phyloP scores from a whole-genome alignment of 2,113 vertebrate species.

The Pungitius pungitius region DNA sequence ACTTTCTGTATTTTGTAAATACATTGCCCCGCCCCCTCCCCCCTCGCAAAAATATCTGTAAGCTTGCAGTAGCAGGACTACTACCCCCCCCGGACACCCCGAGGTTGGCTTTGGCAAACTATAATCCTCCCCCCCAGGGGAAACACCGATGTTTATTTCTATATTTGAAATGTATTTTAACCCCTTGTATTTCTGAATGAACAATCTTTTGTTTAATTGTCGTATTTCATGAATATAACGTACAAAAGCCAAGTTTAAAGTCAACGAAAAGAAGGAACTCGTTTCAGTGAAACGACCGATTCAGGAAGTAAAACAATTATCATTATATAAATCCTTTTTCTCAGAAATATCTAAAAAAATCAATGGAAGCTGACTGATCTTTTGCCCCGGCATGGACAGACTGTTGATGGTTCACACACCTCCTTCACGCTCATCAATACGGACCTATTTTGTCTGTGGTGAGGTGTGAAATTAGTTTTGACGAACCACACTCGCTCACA shows the following conservation, averaged over 20 bases:
- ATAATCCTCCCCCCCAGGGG: too few relatives aligned
- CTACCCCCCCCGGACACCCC: too few relatives aligned
- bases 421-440: slow-evolving; percentile 20
- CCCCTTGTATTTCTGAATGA: background rate
- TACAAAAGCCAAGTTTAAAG: background rate
- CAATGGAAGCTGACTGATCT: background rate
- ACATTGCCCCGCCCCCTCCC: too few relatives aligned
- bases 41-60: too few relatives aligned
- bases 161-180: too few relatives aligned
- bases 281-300: too few relatives aligned
- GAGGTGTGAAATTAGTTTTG: slow-evolving; percentile 60
- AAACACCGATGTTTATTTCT: too few relatives aligned
- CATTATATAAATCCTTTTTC: background rate
- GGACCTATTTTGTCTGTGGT: slow-evolving; percentile 39
- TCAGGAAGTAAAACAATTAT: too few relatives aligned
- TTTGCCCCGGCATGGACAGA: background rate
- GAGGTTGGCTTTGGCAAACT: too few relatives aligned
- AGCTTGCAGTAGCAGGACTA: too few relatives aligned
- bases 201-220: background rate
- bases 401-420: slow-evolving; percentile 1
- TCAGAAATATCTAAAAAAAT: background rate
- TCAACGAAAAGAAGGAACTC: too few relatives aligned
- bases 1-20: too few relatives aligned
- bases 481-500: slow-evolving; percentile 55
- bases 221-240: background rate